A percentile compares a stretch with the other conserved stretches of the same genome.
Conservation (phyloP, 2,113 vertebrate species). For the Apus apus region DNA sequence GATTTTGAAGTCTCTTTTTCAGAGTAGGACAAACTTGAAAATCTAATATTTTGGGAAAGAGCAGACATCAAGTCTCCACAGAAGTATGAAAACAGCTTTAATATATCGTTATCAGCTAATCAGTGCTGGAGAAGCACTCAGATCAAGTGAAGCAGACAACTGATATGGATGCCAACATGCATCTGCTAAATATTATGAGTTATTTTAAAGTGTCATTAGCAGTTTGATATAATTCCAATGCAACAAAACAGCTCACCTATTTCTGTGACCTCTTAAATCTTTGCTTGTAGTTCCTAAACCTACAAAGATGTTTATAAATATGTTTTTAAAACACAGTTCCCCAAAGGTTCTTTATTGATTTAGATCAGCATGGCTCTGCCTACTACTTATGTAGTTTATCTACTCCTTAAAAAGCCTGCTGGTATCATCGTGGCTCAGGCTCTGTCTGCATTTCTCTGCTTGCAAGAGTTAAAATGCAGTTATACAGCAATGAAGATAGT, state of each 20-base stretch:
- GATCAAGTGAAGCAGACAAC: background rate
- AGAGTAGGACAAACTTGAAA: constrained; percentile 1
- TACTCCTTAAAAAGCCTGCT: background rate
- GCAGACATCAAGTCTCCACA: constrained; percentile 50
- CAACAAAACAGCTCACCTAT: background rate
- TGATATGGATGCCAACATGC: background rate
- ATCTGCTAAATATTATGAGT: background rate
- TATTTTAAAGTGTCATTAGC: constrained; percentile 34
- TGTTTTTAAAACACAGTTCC: background rate
- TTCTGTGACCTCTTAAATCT: background rate
- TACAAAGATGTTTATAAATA: background rate
- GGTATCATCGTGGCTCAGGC: background rate
- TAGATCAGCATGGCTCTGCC: background rate
- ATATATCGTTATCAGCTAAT: background rate
- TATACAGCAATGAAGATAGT: background rate
- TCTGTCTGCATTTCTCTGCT: background rate
- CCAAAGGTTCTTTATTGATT: constrained; percentile 32
- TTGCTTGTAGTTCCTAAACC: constrained; percentile 17
- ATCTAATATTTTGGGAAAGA: constrained; percentile 36
- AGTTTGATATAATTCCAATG: background rate
- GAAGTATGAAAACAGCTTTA: constrained; percentile 41
- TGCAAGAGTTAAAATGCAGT: background rate
- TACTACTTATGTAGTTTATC: background rate
- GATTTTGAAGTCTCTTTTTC: background rate
- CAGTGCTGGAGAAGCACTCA: constrained; percentile 47